Evolutionary conservation across 2,888 invertebrate genomes (phyloP), one percentile per base, ranked within the genome.

Genomic region (Cephonodes hylas): DNA sequence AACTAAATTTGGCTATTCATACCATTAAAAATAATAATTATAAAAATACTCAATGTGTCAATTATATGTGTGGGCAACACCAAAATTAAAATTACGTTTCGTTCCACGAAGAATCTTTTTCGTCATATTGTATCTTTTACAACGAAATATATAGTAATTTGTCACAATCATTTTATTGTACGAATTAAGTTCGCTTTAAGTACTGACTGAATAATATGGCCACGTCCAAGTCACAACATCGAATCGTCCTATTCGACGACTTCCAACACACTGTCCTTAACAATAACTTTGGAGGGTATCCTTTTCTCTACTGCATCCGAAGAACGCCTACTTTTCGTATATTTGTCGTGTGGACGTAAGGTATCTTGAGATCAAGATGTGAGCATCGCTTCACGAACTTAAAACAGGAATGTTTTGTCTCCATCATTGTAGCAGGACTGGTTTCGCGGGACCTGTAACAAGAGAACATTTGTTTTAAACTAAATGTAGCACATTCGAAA

Each of bases 281-380:
- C 63, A 60, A 66, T 69, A 72, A 69, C 71, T 66, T 70, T 82
- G 83, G 84, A 84, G 82, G 85, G 83, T 82, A 74, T 79, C 64
- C 64, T 72, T 80, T 69, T 67, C 69, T 62, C 68, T 72, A 71
- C 67, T 62, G 64, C 68, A 65, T 74, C 72, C 66, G 63, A 61
- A 64, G 60, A 65, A 66, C 69, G 72, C 66, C 73, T 70, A 70
- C 60, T 70, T 68, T 69, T 70, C 68, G 71, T 80, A 80, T 83
- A 81, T 80, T 80, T 84, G 82, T 85, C 81, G 73, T 80, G 80
- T 83, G 91, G 91, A 91, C 91, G 91, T 85, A 78, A 72, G 65
- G 62, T 71, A 69, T 69, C 73, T 78, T 79, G 82, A 82, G 82
- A 84, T 80, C 79, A 77, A 76, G 76, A 74, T 74, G 73, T 90